phyloP scores from a whole-genome alignment of 2,797 vertebrate genomes.

The Ctenopoma multispine region DNA sequence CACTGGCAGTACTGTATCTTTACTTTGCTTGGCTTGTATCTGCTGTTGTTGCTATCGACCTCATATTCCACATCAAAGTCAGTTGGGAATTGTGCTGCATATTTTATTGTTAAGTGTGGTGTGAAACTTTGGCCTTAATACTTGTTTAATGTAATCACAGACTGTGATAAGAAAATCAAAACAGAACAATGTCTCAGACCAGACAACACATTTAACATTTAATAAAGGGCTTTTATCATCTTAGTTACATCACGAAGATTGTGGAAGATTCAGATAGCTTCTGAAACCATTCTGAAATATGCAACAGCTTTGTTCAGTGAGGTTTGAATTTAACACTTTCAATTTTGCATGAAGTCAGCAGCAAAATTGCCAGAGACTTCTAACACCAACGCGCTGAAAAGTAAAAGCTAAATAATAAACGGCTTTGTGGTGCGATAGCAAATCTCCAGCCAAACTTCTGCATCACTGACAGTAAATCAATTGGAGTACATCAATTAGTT shows the following conservation, averaged over 20 bases:
- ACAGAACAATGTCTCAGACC: slow-evolving; percentile 30
- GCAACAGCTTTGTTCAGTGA: slow-evolving; percentile 65
- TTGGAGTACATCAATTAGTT: slow-evolving; percentile 9
- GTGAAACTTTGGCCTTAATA: slow-evolving; percentile 23
- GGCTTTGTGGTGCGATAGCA: slow-evolving; percentile 38
- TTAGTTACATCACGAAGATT: slow-evolving; percentile 31
- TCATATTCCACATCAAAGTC: slow-evolving; percentile 26
- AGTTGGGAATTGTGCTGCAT: slow-evolving; percentile 11
- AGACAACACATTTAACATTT: slow-evolving; percentile 56
- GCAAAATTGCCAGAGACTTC: slow-evolving; percentile 49
- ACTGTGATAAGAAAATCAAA: slow-evolving; percentile 51
- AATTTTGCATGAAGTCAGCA: slow-evolving; percentile 69
- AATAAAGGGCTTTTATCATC: slow-evolving; percentile 57
- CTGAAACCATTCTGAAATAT: slow-evolving; percentile 68
- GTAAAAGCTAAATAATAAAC: slow-evolving; percentile 70
- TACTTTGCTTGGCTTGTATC: too few species aligned
- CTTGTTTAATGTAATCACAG: slow-evolving; percentile 36
- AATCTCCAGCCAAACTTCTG: slow-evolving; percentile 18
- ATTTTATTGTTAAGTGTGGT: slow-evolving; percentile 8
- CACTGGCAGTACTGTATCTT: slow-evolving; percentile 22
- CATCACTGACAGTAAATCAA: slow-evolving; percentile 22
- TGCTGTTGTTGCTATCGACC: slow-evolving; percentile 23
- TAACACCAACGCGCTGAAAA: slow-evolving; percentile 41
- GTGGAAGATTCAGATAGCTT: slow-evolving; percentile 53
- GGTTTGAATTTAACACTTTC: slow-evolving; percentile 59